These are phyloP conservation scores for Macrotrachela quadricornifera DNA, from an alignment of 1,140 invertebrate genomes.

Conservation along the genomic window DNA sequence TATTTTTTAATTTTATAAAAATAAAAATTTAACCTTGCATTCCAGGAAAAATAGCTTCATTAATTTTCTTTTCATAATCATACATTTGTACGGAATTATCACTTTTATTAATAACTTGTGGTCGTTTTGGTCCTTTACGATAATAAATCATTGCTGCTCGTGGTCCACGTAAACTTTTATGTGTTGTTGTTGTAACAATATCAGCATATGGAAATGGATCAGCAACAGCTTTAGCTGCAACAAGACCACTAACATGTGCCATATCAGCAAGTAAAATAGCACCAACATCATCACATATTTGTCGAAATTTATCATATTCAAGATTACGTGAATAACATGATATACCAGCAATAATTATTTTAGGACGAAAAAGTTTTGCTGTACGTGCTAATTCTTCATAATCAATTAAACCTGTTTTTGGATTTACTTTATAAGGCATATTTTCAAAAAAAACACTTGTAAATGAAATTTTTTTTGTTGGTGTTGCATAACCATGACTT, in stretches of 20 bases:
- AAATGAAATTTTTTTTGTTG: conserved; percentile 75
- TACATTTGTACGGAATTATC: conserved; percentile 2
- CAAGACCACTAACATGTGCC: conserved; percentile 76
- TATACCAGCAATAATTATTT: conserved; percentile 76
- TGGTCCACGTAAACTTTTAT: conserved; percentile 78
- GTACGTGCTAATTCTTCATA: conserved; percentile 63
- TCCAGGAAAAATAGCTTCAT: conserved; percentile 77
- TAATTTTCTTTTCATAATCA: conserved; percentile 63
- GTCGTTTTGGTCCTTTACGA: conserved; percentile 14
- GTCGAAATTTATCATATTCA: conserved; percentile 57
- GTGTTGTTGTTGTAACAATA: conserved; percentile 80
- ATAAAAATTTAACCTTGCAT: no score
- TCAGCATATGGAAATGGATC: conserved; percentile 79
- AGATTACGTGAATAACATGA: conserved; percentile 59
- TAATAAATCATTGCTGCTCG: conserved; percentile 30
- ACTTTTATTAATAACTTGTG: conserved; percentile 1
- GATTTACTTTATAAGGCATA: conserved; percentile 82
- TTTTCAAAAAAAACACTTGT: conserved; percentile 95
- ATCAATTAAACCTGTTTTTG: conserved; percentile 67
- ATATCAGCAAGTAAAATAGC: conserved; percentile 80
- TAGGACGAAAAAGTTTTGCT: conserved; percentile 68
- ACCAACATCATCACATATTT: conserved; percentile 64
- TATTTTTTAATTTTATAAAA: no score
- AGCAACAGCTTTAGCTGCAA: conserved; percentile 61
- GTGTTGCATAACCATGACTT: conserved; percentile 77